phyloP scores from a whole-genome alignment of 2,888 invertebrate species.

The Melieria picta region DNA sequence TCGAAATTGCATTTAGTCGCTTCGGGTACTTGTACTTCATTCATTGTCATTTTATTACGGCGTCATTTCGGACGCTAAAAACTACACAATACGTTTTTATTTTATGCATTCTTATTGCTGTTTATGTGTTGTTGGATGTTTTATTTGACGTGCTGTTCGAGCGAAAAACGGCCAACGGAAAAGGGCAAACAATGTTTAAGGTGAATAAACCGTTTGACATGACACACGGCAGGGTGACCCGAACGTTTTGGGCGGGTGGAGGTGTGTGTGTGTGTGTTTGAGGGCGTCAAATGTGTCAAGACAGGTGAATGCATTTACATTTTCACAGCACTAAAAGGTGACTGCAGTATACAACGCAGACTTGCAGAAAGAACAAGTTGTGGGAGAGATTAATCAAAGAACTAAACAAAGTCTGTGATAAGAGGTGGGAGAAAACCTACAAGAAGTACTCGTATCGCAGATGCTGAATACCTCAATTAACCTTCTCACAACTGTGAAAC shows the following conservation, averaged over 20 bases:
- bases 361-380: too few species aligned
- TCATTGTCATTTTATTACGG: constrained; percentile 28
- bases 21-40: background rate
- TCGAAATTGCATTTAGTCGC: background rate
- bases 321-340: too few species aligned
- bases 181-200: constrained; percentile 16
- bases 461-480: too few species aligned
- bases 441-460: too few species aligned
- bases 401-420: too few species aligned
- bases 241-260: background rate
- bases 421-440: too few species aligned
- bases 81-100: constrained; percentile 20
- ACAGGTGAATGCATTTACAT: too few species aligned
- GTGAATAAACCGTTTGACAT: constrained; percentile 32
- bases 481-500: too few species aligned
- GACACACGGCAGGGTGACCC: background rate
- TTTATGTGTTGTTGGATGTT: constrained; percentile 18
- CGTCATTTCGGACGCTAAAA: constrained; percentile 17
- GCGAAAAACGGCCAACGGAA: background rate
- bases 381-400: too few species aligned
- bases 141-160: background rate
- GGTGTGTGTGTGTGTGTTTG: background rate
- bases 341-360: too few species aligned
- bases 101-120: constrained; percentile 29
- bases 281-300: too few species aligned